These are phyloP conservation scores for Apis laboriosa DNA, from an alignment of 1,140 invertebrate genomes.

Conservation along the genomic window DNA sequence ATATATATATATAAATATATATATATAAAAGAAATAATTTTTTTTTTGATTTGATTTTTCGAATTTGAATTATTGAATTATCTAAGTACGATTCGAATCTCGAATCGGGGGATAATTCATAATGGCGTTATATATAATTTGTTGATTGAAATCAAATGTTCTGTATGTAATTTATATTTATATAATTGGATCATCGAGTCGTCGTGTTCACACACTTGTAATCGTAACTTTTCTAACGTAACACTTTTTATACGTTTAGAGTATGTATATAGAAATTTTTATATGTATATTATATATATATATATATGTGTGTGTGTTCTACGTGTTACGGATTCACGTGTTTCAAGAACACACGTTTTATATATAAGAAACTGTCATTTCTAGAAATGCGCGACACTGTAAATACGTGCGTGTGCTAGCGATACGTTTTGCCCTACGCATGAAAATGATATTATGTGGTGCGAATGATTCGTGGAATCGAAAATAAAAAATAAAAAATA, in stretches of 20 bases:
- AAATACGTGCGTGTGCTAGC: not conserved
- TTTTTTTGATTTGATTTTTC: not conserved
- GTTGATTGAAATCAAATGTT: not conserved
- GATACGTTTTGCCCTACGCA: not conserved
- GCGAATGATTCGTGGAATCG: no score
- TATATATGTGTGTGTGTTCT: not conserved
- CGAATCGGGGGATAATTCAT: not conserved
- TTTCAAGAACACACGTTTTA: not conserved
- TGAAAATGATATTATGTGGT: no score
- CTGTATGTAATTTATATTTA: no score
- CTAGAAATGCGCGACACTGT: no score
- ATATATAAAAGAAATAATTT: not conserved
- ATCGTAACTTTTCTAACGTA: not conserved
- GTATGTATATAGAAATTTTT: constrained; percentile 13
- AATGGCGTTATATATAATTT: not conserved
- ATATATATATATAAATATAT: not conserved
- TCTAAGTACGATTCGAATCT: no score
- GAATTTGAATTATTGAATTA: not conserved
- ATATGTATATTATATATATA: not conserved
- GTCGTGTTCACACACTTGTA: not conserved
- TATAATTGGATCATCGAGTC: not conserved
- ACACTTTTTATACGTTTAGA: constrained; percentile 21
- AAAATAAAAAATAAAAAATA: no score
- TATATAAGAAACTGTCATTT: not conserved
- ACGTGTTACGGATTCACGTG: not conserved